Evolutionary conservation across 1,140 invertebrate species (phyloP).

Genomic region (Drosophila eugracilis): DNA sequence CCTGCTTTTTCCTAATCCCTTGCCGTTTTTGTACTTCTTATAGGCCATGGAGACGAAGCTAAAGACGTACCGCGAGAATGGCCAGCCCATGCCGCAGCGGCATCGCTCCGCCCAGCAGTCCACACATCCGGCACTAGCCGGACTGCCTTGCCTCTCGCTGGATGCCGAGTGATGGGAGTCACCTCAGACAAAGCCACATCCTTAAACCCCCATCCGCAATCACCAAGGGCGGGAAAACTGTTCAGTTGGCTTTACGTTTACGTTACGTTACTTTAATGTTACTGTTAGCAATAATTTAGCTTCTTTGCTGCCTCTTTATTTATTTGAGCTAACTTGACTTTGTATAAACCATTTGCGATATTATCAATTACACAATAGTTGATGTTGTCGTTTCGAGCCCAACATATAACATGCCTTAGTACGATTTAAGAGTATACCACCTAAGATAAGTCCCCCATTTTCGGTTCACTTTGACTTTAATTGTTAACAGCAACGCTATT

Average conservation of each 20-base stretch:
- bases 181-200: background rate
- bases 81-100: slow-evolving; percentile 71
- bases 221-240: slow-evolving; percentile 12
- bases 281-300: slow-evolving; percentile 39
- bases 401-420: slow-evolving; percentile 63
- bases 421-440: slow-evolving; percentile 56
- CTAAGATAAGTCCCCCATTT: slow-evolving; percentile 54
- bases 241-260: slow-evolving; percentile 34
- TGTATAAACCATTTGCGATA: slow-evolving; percentile 44
- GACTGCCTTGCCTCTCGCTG: slow-evolving; percentile 36
- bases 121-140: slow-evolving; percentile 28
- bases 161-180: slow-evolving; percentile 27
- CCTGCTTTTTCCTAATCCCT: background rate
- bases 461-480: slow-evolving; percentile 33
- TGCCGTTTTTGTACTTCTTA: slow-evolving; percentile 40
- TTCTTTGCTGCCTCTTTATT: slow-evolving; percentile 32
- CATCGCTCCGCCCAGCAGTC: slow-evolving; percentile 52
- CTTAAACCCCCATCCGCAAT: background rate
- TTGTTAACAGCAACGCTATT: slow-evolving; percentile 17
- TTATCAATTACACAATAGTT: slow-evolving; percentile 43
- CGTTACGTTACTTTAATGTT: slow-evolving; percentile 37
- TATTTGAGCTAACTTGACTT: slow-evolving; percentile 47
- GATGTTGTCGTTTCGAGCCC: slow-evolving; percentile 57
- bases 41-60: slow-evolving; percentile 83
- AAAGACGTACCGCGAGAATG: slow-evolving; percentile 81